Evolutionary conservation across 2,113 vertebrate genomes (phyloP), one percentile per base, ranked within the genome.

Genomic region (Mionectes macconnelli): DNA sequence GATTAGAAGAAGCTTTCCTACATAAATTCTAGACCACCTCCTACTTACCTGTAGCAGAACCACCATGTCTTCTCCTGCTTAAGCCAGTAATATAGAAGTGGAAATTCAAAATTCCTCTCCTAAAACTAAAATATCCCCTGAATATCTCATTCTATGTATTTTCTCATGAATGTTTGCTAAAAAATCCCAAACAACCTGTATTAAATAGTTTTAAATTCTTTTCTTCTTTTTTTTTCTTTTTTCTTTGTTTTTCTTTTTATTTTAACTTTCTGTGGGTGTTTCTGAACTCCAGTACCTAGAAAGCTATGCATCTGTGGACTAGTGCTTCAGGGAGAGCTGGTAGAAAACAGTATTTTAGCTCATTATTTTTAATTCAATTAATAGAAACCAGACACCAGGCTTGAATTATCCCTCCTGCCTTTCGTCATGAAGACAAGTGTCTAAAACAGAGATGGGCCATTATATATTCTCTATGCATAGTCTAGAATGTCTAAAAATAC

Each of bases 281-380:
- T 88, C 56, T 78, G 33, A 87, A 57, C 44, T 86, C 90, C 50
- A 83, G 18, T 44, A 87, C 24, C 11, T 49, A 76, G 73, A 39
- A 8, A 80, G 27, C 21, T 55, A 53, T 52, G 40, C 37, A 10
- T 50, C 47, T 10, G 31, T 67, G 53, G 68, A 45, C 24, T 74
- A 40, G 76, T 89, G 25, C 33, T 93, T 76, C 63, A 62, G 37
- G 44, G 39, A 84, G 27, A 76, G 14, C 18, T 68, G 33, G 42
- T 37, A 86, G 69, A 81, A 93, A 94, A 84, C 44, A 74, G 19
- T 52, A 70, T 66, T 94, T 95, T 45, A 87, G 10, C 8, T 93
- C 33, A 69, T 91, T 76, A 79, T 84, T 89, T 91, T 92, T 49
- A 89, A 92, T 82, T 87, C 63, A 72, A 89, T 95, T 94, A 95